Base-by-base conservation (phyloP, 2,888 invertebrate species). In the Orthosia gothica region DNA sequence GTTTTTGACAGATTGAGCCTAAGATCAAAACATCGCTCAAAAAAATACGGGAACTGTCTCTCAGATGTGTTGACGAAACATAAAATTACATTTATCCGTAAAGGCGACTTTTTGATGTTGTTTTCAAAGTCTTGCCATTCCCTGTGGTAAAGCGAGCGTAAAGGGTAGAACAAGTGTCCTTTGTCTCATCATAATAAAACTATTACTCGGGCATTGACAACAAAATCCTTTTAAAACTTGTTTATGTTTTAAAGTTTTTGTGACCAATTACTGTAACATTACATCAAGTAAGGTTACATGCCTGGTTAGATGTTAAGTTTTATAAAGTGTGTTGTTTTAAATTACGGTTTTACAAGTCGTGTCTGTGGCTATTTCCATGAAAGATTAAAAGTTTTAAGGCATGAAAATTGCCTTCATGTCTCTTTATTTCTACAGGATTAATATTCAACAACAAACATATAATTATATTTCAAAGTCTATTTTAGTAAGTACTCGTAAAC, bases 141-240 rank as follows among this genome's bases (percentile, higher is more conserved):
- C 23, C 49, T 23, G 2, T 47, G 20, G 40, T 50, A 47, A 68
- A 76, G 1, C 15, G 45, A 76, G 4, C 50, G 20, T 76, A 9
- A 59, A 67, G 20, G 3, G 32, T 55, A n/a, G 3, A 18, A 40
- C 40, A 40, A n/a, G 13, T 54, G 54, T 55, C 16, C 16, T 55
- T 54, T 3, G 2, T 5, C 20, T 50, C 13, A 13, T 20, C 79
- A 73, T 23, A 80, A 74, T 64, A 74, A 63, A 80, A 67, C 74
- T 55, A 64, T 74, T 54, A 62, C 45, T 32, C 57, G 81, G 47
- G 58, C 58, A 67, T 52, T 68, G 67, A 67, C 63, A 80, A 49
- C 18, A 64, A 32, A 80, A 80, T 45, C 50, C 63, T 78, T 74
- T 80, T 64, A 74, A 64, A 80, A 67, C 58, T 78, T 78, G 12